phyloP scores from a whole-genome alignment of 2,113 vertebrate genomes.

The Sander vitreus region DNA sequence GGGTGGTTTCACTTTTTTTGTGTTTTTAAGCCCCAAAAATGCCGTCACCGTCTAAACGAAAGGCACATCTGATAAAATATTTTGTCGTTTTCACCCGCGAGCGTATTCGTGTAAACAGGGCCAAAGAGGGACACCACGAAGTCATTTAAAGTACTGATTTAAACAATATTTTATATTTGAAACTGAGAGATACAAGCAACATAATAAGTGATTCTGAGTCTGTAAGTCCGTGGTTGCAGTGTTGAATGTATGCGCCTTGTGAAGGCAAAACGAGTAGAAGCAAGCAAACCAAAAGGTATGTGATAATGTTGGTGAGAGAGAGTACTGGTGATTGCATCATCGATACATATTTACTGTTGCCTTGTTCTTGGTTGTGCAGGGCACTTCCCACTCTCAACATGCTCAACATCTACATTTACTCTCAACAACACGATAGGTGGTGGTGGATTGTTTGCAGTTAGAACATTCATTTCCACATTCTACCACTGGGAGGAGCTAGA shows the following conservation, averaged over 20 bases:
- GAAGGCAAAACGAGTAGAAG: not conserved
- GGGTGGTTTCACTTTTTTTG: too few relatives aligned
- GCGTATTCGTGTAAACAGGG: too few relatives aligned
- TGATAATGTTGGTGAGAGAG: not conserved
- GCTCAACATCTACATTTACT: not conserved
- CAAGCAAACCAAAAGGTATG: not conserved
- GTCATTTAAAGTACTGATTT: too few relatives aligned
- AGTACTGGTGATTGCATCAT: not conserved
- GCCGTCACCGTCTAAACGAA: too few relatives aligned
- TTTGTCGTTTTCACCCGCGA: too few relatives aligned
- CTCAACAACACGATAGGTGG: not conserved
- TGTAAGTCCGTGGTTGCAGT: not conserved
- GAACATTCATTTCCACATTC: not conserved
- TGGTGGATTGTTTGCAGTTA: not conserved
- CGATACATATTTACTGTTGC: not conserved
- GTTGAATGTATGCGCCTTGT: not conserved
- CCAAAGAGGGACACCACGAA: not conserved
- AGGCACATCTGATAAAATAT: too few relatives aligned
- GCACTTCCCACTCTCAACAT: not conserved
- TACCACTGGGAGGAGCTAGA: constrained; percentile 83
- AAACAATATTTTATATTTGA: too few relatives aligned
- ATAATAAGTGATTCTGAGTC: not conserved
- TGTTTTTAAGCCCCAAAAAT: too few relatives aligned
- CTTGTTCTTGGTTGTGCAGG: not conserved
- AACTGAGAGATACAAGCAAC: too few relatives aligned